Percentiles rank a stretch among this genome's conserved stretches.
Evolutionary conservation across 2,888 invertebrate genomes (phyloP).

Genomic region (Athrips mouffetella): DNA sequence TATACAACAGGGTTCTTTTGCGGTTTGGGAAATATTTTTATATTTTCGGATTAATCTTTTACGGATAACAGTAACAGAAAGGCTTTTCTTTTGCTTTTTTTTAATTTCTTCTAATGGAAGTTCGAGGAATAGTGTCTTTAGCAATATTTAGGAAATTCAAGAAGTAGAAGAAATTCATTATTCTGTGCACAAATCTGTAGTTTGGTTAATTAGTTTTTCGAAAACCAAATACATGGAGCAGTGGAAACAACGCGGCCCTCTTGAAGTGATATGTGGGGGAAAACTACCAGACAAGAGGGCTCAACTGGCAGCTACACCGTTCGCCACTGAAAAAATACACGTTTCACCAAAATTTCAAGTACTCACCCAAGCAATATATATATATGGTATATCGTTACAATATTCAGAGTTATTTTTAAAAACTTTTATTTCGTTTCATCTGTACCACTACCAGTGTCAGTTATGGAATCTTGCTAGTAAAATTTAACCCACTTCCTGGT

Average conservation of each 20-base stretch:
- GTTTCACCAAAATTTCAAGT: conserved; percentile 17
- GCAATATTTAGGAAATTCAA: no score
- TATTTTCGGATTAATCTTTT: no score
- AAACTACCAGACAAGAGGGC: conserved; percentile 35
- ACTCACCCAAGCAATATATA: neutral
- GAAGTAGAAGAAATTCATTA: neutral
- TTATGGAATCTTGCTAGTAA: no score
- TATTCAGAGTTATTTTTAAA: no score
- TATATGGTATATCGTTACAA: neutral
- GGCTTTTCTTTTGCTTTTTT: neutral
- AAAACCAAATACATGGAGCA: conserved; percentile 23
- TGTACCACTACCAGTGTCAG: no score
- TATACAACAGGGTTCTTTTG: neutral
- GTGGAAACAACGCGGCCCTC: conserved; percentile 29
- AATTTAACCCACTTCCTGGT: no score
- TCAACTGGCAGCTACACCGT: conserved; percentile 36
- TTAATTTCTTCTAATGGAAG: no score
- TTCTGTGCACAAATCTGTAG: neutral
- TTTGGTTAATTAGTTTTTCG: neutral
- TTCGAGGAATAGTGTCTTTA: no score
- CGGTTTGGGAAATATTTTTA: neutral
- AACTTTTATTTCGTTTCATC: no score
- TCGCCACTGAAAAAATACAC: conserved; percentile 39
- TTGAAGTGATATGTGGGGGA: conserved; percentile 33
- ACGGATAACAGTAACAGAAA: no score